Base-by-base conservation (phyloP, 2,113 vertebrate genomes). In the Saguinus imperator region DNA sequence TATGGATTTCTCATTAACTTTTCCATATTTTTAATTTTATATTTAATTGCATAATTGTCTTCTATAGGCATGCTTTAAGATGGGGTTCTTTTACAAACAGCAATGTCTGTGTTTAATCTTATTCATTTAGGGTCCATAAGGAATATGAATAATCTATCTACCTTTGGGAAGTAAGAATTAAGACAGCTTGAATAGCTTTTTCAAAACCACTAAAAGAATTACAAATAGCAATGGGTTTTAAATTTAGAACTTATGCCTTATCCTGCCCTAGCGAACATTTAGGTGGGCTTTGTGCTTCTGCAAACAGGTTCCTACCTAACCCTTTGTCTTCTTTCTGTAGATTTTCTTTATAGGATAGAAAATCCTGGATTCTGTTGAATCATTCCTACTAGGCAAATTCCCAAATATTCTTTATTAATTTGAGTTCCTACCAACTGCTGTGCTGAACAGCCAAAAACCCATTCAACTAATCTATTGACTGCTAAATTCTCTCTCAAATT, bases 1-100 rank as follows among this genome's bases (percentile, higher is more conserved):
- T 96, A 98, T 97, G 93, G 37, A 40, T 94, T 95, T 91, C 97
- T 98, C 97, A 97, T 98, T 97, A 98, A 97, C 93, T 97, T 97
- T 96, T 86, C 84, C 85, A 95, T 95, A 94, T 97, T 96, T 97
- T 95, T 98, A 95, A 95, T 96, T 94, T 96, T 91, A 85, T 91
- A 94, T 97, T 97, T 97, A 97, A 96, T 98, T 98, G 92, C 92
- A 96, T 87, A 96, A 86, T 92, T 94, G 95, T 91, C 83, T 90
- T 90, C 93, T 87, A 25, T 97, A 91, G 77, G n/a, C 55, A 50
- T 94, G 96, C 66, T 50, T 95, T 91, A 90, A 73, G 58, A 94
- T 83, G 37, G 23, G 52, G 75, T 89, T 95, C 93, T 96, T 95
- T 89, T 94, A 91, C 66, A 93, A 84, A 97, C 58, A 93, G 80